Conservation (phyloP, 2,113 vertebrate genomes). For the Furnarius figulus region DNA sequence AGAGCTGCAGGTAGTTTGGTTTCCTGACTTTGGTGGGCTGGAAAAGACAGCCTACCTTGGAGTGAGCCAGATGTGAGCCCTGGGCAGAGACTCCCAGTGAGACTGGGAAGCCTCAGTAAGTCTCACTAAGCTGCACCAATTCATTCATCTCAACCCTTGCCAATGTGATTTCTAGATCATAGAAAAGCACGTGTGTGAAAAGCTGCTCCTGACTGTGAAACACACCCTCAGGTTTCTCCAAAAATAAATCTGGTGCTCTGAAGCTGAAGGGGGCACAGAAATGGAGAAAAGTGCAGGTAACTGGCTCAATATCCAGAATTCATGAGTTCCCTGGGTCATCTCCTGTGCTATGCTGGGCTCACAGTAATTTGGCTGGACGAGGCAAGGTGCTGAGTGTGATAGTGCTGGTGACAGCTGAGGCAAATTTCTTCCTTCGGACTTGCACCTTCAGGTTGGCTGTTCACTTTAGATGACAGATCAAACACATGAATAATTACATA, state of each 20-base stretch:
- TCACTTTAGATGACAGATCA: not conserved
- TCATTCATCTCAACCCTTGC: not conserved
- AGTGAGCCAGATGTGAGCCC: not conserved
- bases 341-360: not conserved
- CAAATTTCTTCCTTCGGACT: not conserved
- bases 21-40: not conserved
- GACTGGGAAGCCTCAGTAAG: not conserved
- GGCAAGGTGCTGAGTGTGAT: not conserved
- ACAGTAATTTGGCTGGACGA: not conserved
- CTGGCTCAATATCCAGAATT: not conserved
- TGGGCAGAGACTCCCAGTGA: not conserved
- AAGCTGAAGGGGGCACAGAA: not conserved
- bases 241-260: not conserved
- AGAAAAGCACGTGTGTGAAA: not conserved
- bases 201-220: not conserved
- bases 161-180: not conserved
- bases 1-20: not conserved
- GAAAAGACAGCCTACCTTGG: not conserved
- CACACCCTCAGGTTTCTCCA: not conserved
- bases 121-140: not conserved
- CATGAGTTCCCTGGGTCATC: too few relatives aligned
- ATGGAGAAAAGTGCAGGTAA: not conserved
- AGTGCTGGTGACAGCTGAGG: not conserved
- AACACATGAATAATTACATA: not conserved
- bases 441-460: not conserved